Evolutionary conservation across 2,113 vertebrate genomes (phyloP), one percentile per base, ranked within the genome.

Genomic region (Nycticorax nycticorax): DNA sequence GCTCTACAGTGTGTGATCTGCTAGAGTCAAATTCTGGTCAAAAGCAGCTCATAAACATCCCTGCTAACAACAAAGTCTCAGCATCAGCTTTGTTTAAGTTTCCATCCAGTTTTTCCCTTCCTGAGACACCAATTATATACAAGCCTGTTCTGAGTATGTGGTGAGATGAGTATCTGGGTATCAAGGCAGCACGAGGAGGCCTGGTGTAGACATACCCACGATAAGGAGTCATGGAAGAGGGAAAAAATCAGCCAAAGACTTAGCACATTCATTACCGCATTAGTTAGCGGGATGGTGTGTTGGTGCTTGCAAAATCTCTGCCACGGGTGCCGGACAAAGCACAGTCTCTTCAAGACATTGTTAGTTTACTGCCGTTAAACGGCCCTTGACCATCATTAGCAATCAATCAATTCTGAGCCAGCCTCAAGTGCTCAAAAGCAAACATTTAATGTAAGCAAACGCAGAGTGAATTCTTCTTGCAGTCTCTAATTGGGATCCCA

Each of bases 331-430:
- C 55, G 75, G 30, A 77, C 19, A 78, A 89, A 89, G 24, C 50
- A 84, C 32, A 67, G 35, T 41, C 87, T 93, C 48, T 84, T 78
- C 3, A 18, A 67, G 55, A 33, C 8, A 24, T 11, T 69, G 20
- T 74, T 84, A 86, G 57, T 83, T 92, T 90, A 89, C 43, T 92
- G 55, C 78, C 55, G 88, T 93, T 87, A 74, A 89, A 92, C 60
- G 48, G 83, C 74, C 52, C 63, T 81, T 96, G 85, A 73, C 47
- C 76, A 85, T 74, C 62, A 89, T 68, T 52, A 89, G 53, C 56
- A 71, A 74, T 71, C 83, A 86, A 22, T 88, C 50, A 74, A 55
- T 67, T 33, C 67, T 37, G 5, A 77, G 28, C 14, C 89, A 89
- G 50, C 39, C 59, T 83, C 45, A n/a, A 55, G 62, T 17, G n/a